Evolutionary conservation across 2,797 vertebrate species (phyloP).

Genomic region (Rhodeus uyekii): DNA sequence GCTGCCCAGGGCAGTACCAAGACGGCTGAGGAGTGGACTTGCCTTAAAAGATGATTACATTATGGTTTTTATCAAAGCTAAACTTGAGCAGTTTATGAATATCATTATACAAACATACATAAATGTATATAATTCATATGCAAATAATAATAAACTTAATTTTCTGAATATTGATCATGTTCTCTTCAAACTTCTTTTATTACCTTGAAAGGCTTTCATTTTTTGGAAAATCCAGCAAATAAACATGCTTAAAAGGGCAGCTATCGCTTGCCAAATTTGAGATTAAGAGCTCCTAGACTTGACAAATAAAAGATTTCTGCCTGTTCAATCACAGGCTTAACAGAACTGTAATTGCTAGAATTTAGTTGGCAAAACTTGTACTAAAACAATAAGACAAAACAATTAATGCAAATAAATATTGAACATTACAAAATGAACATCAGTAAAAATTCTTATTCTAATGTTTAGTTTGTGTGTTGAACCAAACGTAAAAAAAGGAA

Average conservation of each 20-base stretch:
- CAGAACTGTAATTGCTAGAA: constrained; percentile 26
- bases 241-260: not conserved
- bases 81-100: too few relatives aligned
- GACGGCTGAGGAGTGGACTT: not conserved
- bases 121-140: too few relatives aligned
- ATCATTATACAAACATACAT: too few relatives aligned
- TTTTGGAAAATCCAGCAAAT: constrained; percentile 9
- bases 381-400: constrained; percentile 8
- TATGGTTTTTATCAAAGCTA: not conserved
- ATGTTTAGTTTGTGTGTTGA: not conserved
- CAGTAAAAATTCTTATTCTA: not conserved
- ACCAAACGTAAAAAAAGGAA: not conserved
- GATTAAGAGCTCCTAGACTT: constrained; percentile 28
- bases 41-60: not conserved
- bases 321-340: constrained; percentile 36
- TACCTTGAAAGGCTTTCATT: constrained; percentile 18
- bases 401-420: not conserved
- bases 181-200: not conserved
- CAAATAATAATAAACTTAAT: not conserved
- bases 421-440: not conserved
- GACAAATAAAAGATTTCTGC: constrained; percentile 32
- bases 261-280: constrained; percentile 22
- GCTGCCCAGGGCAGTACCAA: not conserved
- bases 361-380: not conserved
- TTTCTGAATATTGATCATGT: not conserved